Percentiles rank a stretch among this genome's conserved stretches.
These are phyloP conservation scores for Alligator mississippiensis DNA, from an alignment of 2,113 vertebrate species.

Conservation along the genomic window DNA sequence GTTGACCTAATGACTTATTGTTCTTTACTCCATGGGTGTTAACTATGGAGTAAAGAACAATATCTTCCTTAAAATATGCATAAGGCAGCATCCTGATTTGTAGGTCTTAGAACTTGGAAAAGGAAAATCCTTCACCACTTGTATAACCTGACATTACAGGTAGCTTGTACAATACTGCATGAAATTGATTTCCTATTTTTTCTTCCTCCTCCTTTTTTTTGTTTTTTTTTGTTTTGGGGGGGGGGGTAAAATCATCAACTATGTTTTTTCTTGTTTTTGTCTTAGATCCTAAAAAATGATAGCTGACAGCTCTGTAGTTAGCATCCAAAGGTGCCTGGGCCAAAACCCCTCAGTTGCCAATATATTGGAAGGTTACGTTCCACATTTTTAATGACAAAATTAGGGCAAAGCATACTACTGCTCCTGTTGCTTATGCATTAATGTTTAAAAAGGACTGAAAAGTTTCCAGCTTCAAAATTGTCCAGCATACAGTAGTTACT, in stretches of 20 bases:
- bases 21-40: too few relatives aligned
- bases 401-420: constrained; percentile 43
- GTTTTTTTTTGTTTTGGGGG: background rate
- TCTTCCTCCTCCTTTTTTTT: background rate
- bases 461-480: constrained; percentile 56
- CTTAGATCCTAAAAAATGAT: background rate
- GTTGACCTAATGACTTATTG: too few relatives aligned
- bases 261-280: background rate
- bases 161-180: background rate
- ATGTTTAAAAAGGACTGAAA: constrained; percentile 65
- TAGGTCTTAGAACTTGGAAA: background rate
- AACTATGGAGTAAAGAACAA: too few relatives aligned
- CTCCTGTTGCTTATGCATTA: constrained; percentile 40
- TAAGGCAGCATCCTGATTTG: background rate
- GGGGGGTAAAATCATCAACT: background rate
- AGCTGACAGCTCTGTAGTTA: constrained; percentile 38
- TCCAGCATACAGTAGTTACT: constrained; percentile 39
- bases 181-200: background rate
- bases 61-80: too few relatives aligned
- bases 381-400: constrained; percentile 64
- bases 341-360: constrained; percentile 11
- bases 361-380: constrained; percentile 62
- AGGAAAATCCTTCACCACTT: background rate
- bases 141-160: background rate
- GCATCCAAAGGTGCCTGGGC: constrained; percentile 42